phyloP scores from a whole-genome alignment of 2,113 vertebrate species.

The Deroptyus accipitrinus region DNA sequence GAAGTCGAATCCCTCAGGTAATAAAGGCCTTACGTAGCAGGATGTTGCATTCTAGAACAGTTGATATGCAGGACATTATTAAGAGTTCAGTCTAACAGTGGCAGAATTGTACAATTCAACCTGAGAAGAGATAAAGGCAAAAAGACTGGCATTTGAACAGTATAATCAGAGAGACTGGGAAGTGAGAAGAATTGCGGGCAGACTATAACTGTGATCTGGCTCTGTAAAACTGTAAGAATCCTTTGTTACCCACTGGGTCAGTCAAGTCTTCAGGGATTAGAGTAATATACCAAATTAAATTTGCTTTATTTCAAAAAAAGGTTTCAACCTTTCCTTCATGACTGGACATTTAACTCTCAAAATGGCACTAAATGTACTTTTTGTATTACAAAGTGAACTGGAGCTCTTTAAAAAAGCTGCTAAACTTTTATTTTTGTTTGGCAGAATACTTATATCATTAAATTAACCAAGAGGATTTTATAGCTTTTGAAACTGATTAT shows the following conservation, averaged over 20 bases:
- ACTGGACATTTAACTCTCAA: not conserved
- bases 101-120: not conserved
- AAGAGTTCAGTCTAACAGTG: not conserved
- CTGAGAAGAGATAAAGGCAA: not conserved
- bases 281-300: not conserved
- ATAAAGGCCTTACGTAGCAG: not conserved
- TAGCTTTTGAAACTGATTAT: constrained; percentile 29
- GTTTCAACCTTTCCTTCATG: not conserved
- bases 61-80: not conserved
- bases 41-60: not conserved
- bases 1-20: not conserved
- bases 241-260: not conserved
- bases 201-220: not conserved
- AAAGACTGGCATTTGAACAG: not conserved
- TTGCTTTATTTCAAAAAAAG: not conserved
- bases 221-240: not conserved
- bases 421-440: constrained; percentile 36
- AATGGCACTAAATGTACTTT: not conserved
- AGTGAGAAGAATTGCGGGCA: not conserved
- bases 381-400: constrained; percentile 3
- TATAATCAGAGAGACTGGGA: not conserved
- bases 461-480: constrained; percentile 19
- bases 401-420: constrained; percentile 4
- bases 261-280: not conserved
- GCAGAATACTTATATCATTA: constrained; percentile 34